phyloP scores from a whole-genome alignment of 2,797 vertebrate genomes.

The Squalus acanthias region DNA sequence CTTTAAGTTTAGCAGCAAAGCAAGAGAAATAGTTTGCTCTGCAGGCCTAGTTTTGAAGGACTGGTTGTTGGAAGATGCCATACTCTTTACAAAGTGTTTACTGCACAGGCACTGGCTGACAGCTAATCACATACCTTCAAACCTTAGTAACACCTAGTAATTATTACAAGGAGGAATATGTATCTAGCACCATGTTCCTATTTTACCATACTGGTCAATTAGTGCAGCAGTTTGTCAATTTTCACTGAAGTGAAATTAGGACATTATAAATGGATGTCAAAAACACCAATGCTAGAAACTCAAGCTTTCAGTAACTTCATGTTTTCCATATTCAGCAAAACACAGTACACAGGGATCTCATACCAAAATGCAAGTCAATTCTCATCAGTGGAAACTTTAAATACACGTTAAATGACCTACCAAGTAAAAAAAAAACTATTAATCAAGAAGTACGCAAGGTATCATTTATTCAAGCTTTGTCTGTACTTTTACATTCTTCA shows the following conservation, averaged over 20 bases:
- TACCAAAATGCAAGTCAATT: not conserved
- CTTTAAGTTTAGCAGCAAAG: slow-evolving; percentile 17
- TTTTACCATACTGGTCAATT: not conserved
- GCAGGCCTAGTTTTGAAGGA: not conserved
- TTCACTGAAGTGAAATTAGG: not conserved
- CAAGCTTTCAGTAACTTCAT: not conserved
- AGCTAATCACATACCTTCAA: not conserved
- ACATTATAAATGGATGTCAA: not conserved
- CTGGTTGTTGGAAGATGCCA: not conserved
- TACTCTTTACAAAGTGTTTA: not conserved
- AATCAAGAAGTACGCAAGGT: slow-evolving; percentile 27
- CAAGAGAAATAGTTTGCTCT: not conserved
- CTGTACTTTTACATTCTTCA: slow-evolving; percentile 37
- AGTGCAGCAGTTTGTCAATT: not conserved
- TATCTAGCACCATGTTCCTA: not conserved
- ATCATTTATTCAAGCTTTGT: slow-evolving; percentile 36
- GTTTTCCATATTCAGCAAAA: not conserved
- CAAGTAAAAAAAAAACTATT: not conserved
- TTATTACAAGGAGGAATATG: not conserved
- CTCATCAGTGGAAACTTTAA: not conserved
- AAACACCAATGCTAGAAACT: not conserved
- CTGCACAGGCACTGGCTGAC: not conserved
- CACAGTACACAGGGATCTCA: not conserved
- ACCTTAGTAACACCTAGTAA: not conserved
- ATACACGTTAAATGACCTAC: not conserved